Conservation (phyloP, 2,888 invertebrate genomes). For the Hylaea fasciaria region DNA sequence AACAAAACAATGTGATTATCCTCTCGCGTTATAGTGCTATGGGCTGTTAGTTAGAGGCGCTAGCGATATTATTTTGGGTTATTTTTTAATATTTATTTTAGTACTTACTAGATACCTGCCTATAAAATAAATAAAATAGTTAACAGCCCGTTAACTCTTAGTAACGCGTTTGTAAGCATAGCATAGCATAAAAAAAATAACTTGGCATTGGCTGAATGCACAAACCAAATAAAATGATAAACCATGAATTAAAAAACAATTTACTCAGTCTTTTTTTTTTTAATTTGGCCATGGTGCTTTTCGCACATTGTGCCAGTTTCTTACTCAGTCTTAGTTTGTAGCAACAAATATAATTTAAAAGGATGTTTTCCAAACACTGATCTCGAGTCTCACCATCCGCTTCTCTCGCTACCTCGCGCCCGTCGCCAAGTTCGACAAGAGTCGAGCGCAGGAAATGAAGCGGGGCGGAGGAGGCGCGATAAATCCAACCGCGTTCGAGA, state of each 20-base stretch:
- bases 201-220: too few relatives aligned
- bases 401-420: slow-evolving; percentile 42
- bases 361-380: slow-evolving; percentile 4
- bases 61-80: slow-evolving; percentile 30
- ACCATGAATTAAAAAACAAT: too few relatives aligned
- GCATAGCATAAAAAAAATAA: not conserved
- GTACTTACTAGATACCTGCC: too few relatives aligned
- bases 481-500: slow-evolving; percentile 61
- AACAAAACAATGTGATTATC: slow-evolving; percentile 84
- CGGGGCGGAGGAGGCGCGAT: slow-evolving; percentile 72
- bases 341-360: not conserved
- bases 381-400: slow-evolving; percentile 38
- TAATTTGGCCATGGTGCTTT: too few relatives aligned
- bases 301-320: too few relatives aligned
- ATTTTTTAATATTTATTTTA: not conserved
- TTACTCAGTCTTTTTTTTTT: not conserved
- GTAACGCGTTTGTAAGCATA: too few relatives aligned
- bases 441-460: slow-evolving; percentile 81
- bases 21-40: slow-evolving; percentile 66
- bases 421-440: slow-evolving; percentile 72
- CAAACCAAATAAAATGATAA: too few relatives aligned
- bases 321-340: not conserved
- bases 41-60: slow-evolving; percentile 41
- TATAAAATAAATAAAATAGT: too few relatives aligned
- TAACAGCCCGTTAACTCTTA: too few relatives aligned